These are phyloP conservation scores for Rhea pennata DNA, from an alignment of 2,113 vertebrate species.

Conservation along the genomic window DNA sequence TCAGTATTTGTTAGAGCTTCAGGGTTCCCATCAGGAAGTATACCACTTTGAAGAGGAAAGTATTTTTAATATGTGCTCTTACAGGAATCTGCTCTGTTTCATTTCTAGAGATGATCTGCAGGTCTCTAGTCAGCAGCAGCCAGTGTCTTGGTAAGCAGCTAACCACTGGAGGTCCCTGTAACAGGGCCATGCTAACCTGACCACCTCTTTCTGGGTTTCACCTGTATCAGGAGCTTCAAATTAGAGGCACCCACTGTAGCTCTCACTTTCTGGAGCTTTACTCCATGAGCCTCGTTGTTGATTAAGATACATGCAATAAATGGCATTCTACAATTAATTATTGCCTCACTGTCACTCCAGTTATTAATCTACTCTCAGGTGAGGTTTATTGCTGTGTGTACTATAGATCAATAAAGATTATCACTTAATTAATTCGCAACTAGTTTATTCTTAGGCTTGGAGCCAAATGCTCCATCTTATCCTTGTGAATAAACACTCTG, in stretches of 20 bases:
- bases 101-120: neutral
- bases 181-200: rapidly evolving
- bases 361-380: neutral
- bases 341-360: neutral
- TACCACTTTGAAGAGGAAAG: rapidly evolving
- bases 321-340: slow-evolving; percentile 26
- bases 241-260: neutral
- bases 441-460: slow-evolving; percentile 3
- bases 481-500: slow-evolving; percentile 37
- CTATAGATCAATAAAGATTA: slow-evolving; percentile 45
- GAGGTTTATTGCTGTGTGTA: slow-evolving; percentile 37
- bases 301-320: neutral
- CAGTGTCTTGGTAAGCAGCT: neutral
- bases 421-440: slow-evolving; percentile 52
- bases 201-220: rapidly evolving
- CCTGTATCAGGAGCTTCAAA: neutral
- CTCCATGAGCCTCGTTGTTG: neutral
- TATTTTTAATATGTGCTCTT: neutral
- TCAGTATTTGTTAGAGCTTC: neutral
- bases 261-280: neutral
- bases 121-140: neutral
- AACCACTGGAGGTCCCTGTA: neutral
- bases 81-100: neutral
- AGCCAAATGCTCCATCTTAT: slow-evolving; percentile 39
- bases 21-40: neutral